These are phyloP conservation scores for Chloroceryle inda DNA, from an alignment of 2,797 vertebrate genomes.

Conservation along the genomic window DNA sequence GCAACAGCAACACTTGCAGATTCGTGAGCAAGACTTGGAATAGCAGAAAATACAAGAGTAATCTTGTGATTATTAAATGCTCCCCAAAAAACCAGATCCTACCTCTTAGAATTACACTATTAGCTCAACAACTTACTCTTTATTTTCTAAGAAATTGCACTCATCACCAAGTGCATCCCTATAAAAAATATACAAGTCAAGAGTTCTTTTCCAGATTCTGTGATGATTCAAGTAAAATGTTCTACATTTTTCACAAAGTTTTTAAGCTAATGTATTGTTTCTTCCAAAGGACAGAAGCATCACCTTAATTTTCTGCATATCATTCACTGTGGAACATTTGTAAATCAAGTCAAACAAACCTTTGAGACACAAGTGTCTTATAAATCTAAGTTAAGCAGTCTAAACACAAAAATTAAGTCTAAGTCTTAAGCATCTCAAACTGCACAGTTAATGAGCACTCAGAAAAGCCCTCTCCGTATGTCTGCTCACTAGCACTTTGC, in stretches of 20 bases:
- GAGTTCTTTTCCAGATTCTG: neutral
- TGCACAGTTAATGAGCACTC: neutral
- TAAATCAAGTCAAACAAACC: neutral
- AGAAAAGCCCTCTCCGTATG: neutral
- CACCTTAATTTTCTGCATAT: neutral
- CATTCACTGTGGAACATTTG: neutral
- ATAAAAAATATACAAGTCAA: neutral
- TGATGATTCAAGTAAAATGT: neutral
- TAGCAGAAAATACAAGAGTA: neutral
- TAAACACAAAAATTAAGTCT: neutral
- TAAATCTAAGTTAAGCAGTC: neutral
- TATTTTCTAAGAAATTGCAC: neutral
- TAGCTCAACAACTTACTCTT: neutral
- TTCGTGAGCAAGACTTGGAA: neutral
- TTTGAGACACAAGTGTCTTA: neutral
- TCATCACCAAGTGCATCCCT: neutral
- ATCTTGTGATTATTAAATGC: neutral
- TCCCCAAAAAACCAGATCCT: neutral
- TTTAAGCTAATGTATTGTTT: neutral
- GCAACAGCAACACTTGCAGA: neutral
- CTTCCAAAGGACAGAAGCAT: neutral
- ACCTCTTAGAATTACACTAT: neutral
- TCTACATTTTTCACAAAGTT: neutral
- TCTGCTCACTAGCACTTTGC: neutral
- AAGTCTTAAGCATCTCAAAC: neutral